A percentile compares a stretch with the other conserved stretches of the same genome.
Conservation (phyloP, 2,797 vertebrate species). For the Glossophaga mutica region DNA sequence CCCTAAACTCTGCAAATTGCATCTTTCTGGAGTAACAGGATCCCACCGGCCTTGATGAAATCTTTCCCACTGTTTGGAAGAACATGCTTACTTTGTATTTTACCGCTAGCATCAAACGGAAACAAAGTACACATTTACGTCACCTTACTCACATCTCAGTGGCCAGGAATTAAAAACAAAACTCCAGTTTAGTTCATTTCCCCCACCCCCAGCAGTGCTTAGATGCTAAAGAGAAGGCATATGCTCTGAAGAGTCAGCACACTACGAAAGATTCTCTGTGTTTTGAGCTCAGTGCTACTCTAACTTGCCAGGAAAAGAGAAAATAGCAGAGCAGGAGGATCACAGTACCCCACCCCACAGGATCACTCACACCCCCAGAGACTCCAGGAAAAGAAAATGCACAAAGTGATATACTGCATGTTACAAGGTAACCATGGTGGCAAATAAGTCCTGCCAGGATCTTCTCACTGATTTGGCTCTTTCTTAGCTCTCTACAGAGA, state of each 20-base stretch:
- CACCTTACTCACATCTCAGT: constrained; percentile 58
- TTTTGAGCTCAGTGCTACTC: constrained; percentile 41
- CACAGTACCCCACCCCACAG: constrained; percentile 37
- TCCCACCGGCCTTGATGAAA: constrained; percentile 62
- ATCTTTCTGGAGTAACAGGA: constrained; percentile 56
- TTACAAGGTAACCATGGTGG: constrained; percentile 72
- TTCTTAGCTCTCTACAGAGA: constrained; percentile 59
- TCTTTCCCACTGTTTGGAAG: constrained; percentile 67
- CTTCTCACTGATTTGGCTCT: constrained; percentile 69
- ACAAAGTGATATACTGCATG: constrained; percentile 54
- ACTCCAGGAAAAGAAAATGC: constrained; percentile 59
- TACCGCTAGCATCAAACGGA: constrained; percentile 63
- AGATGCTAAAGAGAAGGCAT: constrained; percentile 68
- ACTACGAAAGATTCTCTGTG: not conserved
- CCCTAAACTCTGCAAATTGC: constrained; percentile 29
- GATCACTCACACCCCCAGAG: constrained; percentile 59
- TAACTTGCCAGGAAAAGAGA: constrained; percentile 52
- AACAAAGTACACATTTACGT: constrained; percentile 65
- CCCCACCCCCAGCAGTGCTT: constrained; percentile 40
- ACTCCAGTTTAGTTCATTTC: constrained; percentile 59
- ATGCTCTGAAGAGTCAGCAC: constrained; percentile 59
- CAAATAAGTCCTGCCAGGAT: constrained; percentile 62
- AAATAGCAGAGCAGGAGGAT: not conserved
- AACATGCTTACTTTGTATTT: constrained; percentile 61
- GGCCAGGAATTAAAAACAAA: constrained; percentile 71